phyloP scores from a whole-genome alignment of 2,888 invertebrate genomes.

The Dioctria rufipes region DNA sequence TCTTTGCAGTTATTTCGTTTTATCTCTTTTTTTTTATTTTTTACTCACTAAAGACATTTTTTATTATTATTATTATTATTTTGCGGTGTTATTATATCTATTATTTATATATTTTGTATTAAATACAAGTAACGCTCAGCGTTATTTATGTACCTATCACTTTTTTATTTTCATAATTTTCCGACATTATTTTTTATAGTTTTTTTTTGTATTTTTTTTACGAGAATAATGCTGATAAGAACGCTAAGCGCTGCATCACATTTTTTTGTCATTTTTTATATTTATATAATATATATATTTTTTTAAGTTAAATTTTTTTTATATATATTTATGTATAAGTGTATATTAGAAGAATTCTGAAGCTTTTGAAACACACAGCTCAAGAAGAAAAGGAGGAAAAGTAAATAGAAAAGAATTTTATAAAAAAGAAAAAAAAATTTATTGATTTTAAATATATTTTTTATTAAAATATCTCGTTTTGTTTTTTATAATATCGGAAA shows the following conservation, averaged over 20 bases:
- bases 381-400: background rate
- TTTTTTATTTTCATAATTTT: conserved; percentile 26
- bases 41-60: background rate
- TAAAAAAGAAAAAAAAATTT: background rate
- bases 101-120: conserved; percentile 57
- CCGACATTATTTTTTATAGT: conserved; percentile 7
- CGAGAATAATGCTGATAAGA: conserved; percentile 54
- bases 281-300: conserved; percentile 11
- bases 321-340: conserved; percentile 9
- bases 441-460: background rate
- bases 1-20: conserved; percentile 8
- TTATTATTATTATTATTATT: conserved; percentile 7
- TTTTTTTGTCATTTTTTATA: conserved; percentile 21
- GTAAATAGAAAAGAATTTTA: background rate
- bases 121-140: conserved; percentile 45
- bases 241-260: conserved; percentile 55
- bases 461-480: background rate
- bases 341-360: conserved; percentile 19
- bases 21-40: conserved; percentile 6
- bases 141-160: conserved; percentile 45
- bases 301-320: conserved; percentile 14
- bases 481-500: background rate
- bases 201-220: conserved; percentile 33
- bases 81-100: conserved; percentile 14
- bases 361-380: no score